Percentiles rank a stretch among this genome's conserved stretches.
Conservation (phyloP, 1,140 invertebrate species). For the Venturia canescens region DNA sequence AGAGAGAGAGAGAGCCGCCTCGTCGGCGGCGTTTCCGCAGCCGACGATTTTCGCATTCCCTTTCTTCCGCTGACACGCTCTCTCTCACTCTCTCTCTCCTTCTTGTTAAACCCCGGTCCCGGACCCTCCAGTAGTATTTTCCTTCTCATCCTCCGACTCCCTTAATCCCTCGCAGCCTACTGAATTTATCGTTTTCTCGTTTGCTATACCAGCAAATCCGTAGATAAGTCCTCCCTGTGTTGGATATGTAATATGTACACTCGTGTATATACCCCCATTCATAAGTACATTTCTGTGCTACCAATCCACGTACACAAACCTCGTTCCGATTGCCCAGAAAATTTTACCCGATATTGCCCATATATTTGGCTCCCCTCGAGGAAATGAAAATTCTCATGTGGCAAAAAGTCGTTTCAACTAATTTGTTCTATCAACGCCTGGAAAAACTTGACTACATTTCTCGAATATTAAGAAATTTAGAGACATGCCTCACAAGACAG, state of each 20-base stretch:
- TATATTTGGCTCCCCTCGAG: background rate
- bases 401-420: conserved; percentile 18
- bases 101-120: background rate
- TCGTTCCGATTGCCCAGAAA: background rate
- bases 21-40: conserved; percentile 34
- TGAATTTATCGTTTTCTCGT: conserved; percentile 45
- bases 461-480: background rate
- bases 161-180: conserved; percentile 45
- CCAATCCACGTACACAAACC: background rate
- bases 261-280: background rate
- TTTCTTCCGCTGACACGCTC: conserved; percentile 35
- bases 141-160: conserved; percentile 10
- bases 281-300: background rate
- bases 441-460: background rate
- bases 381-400: too few species aligned
- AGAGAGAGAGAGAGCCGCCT: conserved; percentile 32
- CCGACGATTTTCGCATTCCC: conserved; percentile 45
- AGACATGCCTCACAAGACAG: too few species aligned
- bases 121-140: background rate
- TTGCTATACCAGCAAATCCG: conserved; percentile 15
- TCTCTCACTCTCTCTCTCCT: conserved; percentile 9
- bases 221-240: conserved; percentile 21
- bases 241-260: background rate
- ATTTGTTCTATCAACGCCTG: background rate
- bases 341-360: background rate